phyloP scores from a whole-genome alignment of 1,140 invertebrate species.

The Sinella curviseta region DNA sequence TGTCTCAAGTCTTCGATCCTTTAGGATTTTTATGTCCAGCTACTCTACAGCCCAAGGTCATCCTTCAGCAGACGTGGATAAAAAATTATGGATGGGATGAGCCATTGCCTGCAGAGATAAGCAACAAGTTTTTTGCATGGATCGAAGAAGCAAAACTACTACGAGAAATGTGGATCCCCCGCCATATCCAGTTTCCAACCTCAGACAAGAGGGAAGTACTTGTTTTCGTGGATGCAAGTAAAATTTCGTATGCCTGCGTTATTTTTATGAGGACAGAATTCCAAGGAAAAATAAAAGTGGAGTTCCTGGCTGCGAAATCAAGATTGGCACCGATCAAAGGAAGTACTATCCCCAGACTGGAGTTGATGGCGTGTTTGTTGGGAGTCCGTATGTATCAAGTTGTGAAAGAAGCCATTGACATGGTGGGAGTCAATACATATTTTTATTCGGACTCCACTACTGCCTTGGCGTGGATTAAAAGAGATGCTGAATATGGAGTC shows the following conservation, averaged over 20 bases:
- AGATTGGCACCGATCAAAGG: conserved; percentile 51
- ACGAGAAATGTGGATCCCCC: not conserved
- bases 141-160: not conserved
- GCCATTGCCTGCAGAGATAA: not conserved
- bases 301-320: conserved; percentile 50
- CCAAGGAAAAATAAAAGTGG: not conserved
- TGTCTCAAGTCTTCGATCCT: not conserved
- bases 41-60: not conserved
- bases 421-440: not conserved
- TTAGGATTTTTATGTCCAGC: not conserved
- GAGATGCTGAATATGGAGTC: not conserved
- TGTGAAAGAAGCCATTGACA: not conserved
- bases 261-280: not conserved
- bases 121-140: not conserved
- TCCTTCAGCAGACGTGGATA: not conserved
- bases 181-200: not conserved
- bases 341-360: conserved; percentile 54
- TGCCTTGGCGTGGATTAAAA: conserved; percentile 31
- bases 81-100: not conserved
- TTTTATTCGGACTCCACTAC: conserved; percentile 42
- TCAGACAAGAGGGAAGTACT: not conserved
- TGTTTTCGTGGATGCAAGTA: not conserved
- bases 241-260: not conserved
- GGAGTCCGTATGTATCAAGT: conserved; percentile 47
- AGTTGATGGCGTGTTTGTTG: conserved; percentile 54